phyloP scores from a whole-genome alignment of 2,113 vertebrate species.

The Dromiciops gliroides region DNA sequence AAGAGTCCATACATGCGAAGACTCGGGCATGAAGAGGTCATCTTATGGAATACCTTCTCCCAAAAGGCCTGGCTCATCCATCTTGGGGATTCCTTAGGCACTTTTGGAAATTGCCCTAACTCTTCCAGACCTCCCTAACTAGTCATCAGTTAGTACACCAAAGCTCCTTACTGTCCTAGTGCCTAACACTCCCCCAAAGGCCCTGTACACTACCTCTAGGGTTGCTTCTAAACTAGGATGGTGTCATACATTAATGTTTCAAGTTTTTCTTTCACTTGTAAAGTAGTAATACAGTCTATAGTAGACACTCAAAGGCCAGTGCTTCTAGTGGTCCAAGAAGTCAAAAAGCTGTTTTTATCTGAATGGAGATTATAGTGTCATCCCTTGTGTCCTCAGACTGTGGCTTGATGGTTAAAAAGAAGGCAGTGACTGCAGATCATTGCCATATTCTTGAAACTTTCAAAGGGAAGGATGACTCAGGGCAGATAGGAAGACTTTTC shows the following conservation, averaged over 20 bases:
- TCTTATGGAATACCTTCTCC: neutral
- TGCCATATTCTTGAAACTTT: neutral
- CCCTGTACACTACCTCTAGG: neutral
- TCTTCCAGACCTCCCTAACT: neutral
- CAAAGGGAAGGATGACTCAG: neutral
- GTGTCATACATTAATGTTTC: neutral
- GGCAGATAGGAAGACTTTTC: neutral
- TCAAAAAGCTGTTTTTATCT: neutral
- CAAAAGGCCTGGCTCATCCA: neutral
- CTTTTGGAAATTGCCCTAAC: neutral
- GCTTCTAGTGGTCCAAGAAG: neutral
- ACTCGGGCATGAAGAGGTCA: neutral
- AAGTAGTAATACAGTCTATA: neutral
- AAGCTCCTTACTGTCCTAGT: neutral
- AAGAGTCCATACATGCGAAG: neutral
- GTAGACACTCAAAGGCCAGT: neutral
- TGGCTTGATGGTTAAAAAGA: neutral
- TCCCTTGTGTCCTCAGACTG: neutral
- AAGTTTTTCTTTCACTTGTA: neutral
- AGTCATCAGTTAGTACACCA: neutral
- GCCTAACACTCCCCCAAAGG: neutral
- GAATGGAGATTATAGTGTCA: neutral
- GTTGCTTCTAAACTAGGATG: neutral
- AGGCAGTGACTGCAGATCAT: neutral
- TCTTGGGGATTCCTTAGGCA: neutral